Evolutionary conservation across 2,888 invertebrate genomes (phyloP).

Genomic region (Tholera decimalis): DNA sequence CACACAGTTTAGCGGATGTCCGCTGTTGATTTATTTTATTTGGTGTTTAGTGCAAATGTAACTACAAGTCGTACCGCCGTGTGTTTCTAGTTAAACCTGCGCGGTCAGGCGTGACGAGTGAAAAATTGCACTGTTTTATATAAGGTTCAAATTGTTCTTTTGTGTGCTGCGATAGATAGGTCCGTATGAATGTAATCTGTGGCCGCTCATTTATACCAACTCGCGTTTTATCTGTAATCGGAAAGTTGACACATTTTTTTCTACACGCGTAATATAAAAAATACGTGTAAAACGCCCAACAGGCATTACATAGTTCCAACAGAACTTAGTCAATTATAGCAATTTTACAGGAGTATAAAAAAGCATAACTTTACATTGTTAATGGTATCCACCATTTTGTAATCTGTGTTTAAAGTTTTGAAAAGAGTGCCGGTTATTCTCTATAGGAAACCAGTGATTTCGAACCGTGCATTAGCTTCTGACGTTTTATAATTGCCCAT

Average conservation of each 20-base stretch:
- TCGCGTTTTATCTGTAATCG: conserved; percentile 10
- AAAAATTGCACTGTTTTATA: conserved; percentile 40
- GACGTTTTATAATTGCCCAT: too few relatives aligned
- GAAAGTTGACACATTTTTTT: conserved; percentile 5
- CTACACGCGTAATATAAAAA: too few relatives aligned
- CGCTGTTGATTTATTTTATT: conserved; percentile 63
- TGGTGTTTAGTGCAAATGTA: conserved; percentile 54
- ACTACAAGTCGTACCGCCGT: conserved; percentile 29
- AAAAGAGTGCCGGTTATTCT: too few relatives aligned
- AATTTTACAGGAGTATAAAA: too few relatives aligned
- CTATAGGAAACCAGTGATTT: too few relatives aligned
- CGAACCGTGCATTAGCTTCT: too few relatives aligned
- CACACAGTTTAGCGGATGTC: conserved; percentile 61
- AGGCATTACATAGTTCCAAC: too few relatives aligned
- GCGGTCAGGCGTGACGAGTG: conserved; percentile 16
- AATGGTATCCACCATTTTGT: too few relatives aligned
- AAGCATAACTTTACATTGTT: too few relatives aligned
- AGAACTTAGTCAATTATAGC: too few relatives aligned
- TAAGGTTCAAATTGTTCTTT: conserved; percentile 28
- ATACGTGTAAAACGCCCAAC: too few relatives aligned
- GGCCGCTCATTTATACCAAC: conserved; percentile 22
- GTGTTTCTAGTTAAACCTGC: conserved; percentile 33
- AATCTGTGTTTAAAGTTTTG: too few relatives aligned
- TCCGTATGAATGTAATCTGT: conserved; percentile 37
- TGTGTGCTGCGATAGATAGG: conserved; percentile 29